Conservation (phyloP, 2,888 invertebrate genomes). For the Mongoloraphidia duomilia region DNA sequence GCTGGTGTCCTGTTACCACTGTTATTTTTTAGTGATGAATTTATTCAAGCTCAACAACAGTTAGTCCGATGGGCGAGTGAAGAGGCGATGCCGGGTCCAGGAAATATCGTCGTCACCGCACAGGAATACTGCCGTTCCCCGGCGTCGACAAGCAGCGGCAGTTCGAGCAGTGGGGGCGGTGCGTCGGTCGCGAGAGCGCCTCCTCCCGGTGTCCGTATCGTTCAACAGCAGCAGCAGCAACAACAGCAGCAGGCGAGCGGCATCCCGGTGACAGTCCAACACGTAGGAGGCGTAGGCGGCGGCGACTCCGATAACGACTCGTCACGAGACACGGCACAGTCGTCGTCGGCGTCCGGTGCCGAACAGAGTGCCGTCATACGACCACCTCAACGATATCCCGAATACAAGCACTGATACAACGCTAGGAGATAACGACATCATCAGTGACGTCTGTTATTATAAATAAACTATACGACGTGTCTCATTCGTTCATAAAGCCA, state of each 20-base stretch:
- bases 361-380: slow-evolving; percentile 27
- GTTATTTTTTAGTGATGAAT: slow-evolving; percentile 92
- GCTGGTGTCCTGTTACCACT: slow-evolving; percentile 41
- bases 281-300: slow-evolving; percentile 5
- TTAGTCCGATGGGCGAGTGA: slow-evolving; percentile 92
- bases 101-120: slow-evolving; percentile 35
- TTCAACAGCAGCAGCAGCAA: slow-evolving; percentile 18
- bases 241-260: slow-evolving; percentile 15
- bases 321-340: slow-evolving; percentile 25
- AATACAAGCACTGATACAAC: slow-evolving; percentile 59
- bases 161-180: slow-evolving; percentile 37
- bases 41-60: slow-evolving; percentile 95
- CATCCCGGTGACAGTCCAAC: not conserved
- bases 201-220: slow-evolving; percentile 19
- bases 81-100: slow-evolving; percentile 45
- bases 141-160: slow-evolving; percentile 35
- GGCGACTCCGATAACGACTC: slow-evolving; percentile 19
- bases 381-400: slow-evolving; percentile 50
- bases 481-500: slow-evolving; percentile 7
- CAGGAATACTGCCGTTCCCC: slow-evolving; percentile 43
- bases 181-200: slow-evolving; percentile 23
- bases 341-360: slow-evolving; percentile 25
- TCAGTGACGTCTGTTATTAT: too few relatives aligned
- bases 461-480: not conserved
- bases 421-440: not conserved